These are phyloP conservation scores for Tridacna crocea DNA, from an alignment of 2,888 invertebrate species.

Conservation along the genomic window DNA sequence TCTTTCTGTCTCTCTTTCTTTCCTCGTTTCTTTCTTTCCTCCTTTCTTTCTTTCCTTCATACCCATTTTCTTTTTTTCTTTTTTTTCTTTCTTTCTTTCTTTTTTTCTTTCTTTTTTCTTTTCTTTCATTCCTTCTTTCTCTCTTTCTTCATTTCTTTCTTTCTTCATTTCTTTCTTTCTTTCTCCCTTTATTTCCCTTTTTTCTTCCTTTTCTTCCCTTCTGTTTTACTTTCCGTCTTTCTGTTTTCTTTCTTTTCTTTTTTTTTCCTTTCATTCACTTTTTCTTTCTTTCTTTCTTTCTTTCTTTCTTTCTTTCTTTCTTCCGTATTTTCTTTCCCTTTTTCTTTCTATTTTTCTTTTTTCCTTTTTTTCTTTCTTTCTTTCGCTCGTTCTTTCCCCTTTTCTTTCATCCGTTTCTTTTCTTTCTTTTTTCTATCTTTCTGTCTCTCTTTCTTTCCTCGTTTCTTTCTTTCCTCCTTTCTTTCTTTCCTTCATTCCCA, in stretches of 20 bases:
- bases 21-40: not conserved
- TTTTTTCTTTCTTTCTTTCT: not conserved
- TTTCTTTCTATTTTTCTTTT: not conserved
- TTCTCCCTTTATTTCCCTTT: no score
- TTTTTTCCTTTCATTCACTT: no score
- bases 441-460: not conserved
- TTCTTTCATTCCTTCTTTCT: not conserved
- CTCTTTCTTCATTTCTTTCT: no score
- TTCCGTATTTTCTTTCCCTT: no score
- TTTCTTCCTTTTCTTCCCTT: no score
- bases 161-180: not conserved
- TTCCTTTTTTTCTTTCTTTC: no score
- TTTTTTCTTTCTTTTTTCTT: constrained; percentile 6
- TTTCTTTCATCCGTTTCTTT: not conserved
- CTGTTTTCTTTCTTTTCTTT: no score
- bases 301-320: no score
- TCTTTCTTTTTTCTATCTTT: not conserved
- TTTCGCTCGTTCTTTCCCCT: no score
- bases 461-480: constrained; percentile 10
- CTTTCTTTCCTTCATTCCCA: not conserved
- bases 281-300: not conserved
- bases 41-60: not conserved
- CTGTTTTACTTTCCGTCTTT: not conserved
- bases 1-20: not conserved
- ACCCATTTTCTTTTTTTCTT: not conserved